Evolutionary conservation across 1,140 invertebrate species (phyloP), one percentile per base, ranked within the genome.

Genomic region (Sesamia nonagrioides): DNA sequence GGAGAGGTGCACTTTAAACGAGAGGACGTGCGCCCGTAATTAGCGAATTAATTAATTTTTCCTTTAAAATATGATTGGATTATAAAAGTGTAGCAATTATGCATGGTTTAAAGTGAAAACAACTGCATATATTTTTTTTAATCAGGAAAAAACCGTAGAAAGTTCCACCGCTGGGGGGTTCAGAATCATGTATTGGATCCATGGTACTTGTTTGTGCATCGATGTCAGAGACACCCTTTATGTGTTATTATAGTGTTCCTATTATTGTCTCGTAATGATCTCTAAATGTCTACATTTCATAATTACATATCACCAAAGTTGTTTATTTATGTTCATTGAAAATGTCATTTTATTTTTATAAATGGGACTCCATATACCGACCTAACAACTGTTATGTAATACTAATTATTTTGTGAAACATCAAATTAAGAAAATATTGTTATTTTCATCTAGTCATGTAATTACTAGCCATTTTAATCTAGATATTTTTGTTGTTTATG

Each of bases 371-470:
- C 54, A 27, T 33, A 27, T 21, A 63, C 35, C 6, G 18, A 40
- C 35, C 6, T 40, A 40, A 69, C 42, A 18, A 48, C 50, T 27
- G 48, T 50, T 33, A 33, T 1, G 21, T 11, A 69, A n/a, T 63
- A 33, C 37, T 9, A n/a, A 50, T 48, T 48, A 33, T 69, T 48
- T 69, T 69, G 9, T 69, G 40, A 48, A 50, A 5, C 18, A 27
- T 48, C 17, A 68, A 50, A 50, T 48, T n/a, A n/a, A 8, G 18
- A 63, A 63, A 18, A 56, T 54, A 52, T 76, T 1, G 33, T 76
- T 54, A 60, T 74, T 45, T 6, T 58, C 63, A 77, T 40, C 61
- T 77, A 77, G 61, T 77, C 75, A 68, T 77, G 40, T 74, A 60
- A 8, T 54, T 58, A 73, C 17, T 74, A 74, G 54, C 48, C 72